Evolutionary conservation across 2,888 invertebrate species (phyloP).

Genomic region (Nemurella pictetii): DNA sequence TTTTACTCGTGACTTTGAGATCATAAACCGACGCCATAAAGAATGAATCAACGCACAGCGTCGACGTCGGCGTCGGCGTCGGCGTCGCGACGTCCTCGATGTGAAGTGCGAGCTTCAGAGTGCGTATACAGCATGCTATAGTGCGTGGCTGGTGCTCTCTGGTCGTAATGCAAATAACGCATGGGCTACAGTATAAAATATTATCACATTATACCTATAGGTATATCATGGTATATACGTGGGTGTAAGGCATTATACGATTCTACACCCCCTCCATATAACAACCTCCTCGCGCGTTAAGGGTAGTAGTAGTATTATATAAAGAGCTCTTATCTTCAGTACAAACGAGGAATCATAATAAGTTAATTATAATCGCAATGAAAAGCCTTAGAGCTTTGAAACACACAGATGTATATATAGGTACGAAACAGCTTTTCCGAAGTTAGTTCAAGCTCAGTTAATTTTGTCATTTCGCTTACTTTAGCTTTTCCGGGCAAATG

Average conservation of each 20-base stretch:
- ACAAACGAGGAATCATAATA: neutral
- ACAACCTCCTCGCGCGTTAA: neutral
- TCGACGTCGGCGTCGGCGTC: too few relatives aligned
- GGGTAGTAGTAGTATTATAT: neutral
- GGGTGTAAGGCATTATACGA: too few relatives aligned
- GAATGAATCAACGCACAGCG: neutral
- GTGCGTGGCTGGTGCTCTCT: neutral
- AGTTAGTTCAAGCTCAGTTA: neutral
- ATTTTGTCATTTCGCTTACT: neutral
- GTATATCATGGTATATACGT: too few relatives aligned
- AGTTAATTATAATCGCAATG: neutral
- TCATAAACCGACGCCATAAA: constrained; percentile 24
- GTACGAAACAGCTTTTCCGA: neutral
- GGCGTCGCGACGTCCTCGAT: constrained; percentile 5
- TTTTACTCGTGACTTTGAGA: constrained; percentile 4
- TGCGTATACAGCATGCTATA: too few relatives aligned
- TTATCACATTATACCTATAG: neutral
- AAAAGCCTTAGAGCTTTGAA: neutral
- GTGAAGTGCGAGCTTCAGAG: neutral
- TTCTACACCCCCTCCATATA: neutral
- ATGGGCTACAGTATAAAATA: neutral
- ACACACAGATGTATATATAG: neutral
- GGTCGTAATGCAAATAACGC: neutral
- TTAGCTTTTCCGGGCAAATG: neutral
- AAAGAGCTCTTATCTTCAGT: neutral